Evolutionary conservation across 2,113 vertebrate genomes (phyloP).

Genomic region (Xenopus laevis): DNA sequence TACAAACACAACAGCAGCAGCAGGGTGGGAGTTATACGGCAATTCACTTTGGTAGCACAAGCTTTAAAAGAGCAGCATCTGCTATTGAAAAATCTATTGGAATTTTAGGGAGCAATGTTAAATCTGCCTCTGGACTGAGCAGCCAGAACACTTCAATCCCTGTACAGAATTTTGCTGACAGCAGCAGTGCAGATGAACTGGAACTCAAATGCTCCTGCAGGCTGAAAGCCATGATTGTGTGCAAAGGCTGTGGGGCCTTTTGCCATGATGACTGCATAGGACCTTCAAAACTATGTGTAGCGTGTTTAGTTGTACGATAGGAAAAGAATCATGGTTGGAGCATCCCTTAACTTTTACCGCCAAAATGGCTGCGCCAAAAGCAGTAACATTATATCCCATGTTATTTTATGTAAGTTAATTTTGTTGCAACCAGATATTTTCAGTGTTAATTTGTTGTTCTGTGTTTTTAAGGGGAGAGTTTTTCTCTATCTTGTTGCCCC

Average conservation of each 20-base stretch:
- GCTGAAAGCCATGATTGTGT: conserved; percentile 85
- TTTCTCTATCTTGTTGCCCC: neutral
- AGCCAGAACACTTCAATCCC: conserved; percentile 65
- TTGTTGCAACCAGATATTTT: conserved; percentile 49
- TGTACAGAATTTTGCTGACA: conserved; percentile 74
- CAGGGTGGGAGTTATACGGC: conserved; percentile 75
- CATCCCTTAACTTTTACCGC: conserved; percentile 54
- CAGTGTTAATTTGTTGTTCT: conserved; percentile 48
- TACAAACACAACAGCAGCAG: conserved; percentile 63
- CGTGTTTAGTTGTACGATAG: conserved; percentile 79
- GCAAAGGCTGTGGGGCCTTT: conserved; percentile 81
- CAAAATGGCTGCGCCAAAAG: conserved; percentile 26
- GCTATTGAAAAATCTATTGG: conserved; percentile 79
- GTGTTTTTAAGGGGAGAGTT: conserved; percentile 47
- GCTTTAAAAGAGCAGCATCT: conserved; percentile 76
- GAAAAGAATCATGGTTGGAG: conserved; percentile 61
- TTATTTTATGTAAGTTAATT: conserved; percentile 35
- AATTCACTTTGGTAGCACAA: conserved; percentile 77
- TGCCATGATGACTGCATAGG: conserved; percentile 84
- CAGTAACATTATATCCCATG: conserved; percentile 48
- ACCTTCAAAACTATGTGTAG: conserved; percentile 80
- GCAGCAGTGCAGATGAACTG: conserved; percentile 69
- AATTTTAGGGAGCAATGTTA: conserved; percentile 70
- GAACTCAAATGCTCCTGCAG: conserved; percentile 82
- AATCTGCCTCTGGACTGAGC: conserved; percentile 50